These are phyloP conservation scores for Ryuthela nishihirai DNA, from an alignment of 2,888 invertebrate genomes.

Conservation along the genomic window DNA sequence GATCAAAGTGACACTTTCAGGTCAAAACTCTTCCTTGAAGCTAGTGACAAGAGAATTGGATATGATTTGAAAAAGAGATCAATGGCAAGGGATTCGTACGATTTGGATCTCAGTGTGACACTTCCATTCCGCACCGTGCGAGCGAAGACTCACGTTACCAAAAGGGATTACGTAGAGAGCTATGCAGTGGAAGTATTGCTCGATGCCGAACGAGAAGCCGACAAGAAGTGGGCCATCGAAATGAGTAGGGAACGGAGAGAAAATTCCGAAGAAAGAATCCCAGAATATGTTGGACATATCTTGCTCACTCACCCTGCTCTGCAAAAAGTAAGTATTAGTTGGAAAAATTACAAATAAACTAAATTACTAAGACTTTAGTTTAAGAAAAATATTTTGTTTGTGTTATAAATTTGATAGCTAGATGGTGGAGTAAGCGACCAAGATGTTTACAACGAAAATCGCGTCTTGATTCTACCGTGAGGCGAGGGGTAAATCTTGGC, in stretches of 20 bases:
- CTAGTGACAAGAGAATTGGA: constrained; percentile 8
- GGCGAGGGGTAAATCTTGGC: too few relatives aligned
- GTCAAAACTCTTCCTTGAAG: constrained; percentile 12
- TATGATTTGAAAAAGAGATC: constrained; percentile 11
- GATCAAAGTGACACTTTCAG: constrained; percentile 2
- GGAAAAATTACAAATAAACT: too few relatives aligned
- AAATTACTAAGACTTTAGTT: background rate
- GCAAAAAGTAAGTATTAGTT: constrained; percentile 8
- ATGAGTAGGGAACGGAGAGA: constrained; percentile 4
- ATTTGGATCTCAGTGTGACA: constrained; percentile 10
- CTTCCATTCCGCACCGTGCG: constrained; percentile 3
- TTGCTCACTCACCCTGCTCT: constrained; percentile 8
- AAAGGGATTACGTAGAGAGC: background rate
- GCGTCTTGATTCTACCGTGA: too few relatives aligned
- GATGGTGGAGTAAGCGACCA: too few relatives aligned
- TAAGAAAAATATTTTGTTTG: background rate
- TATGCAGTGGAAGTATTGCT: constrained; percentile 14
- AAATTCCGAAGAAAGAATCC: background rate
- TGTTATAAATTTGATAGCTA: too few relatives aligned
- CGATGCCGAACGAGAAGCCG: background rate
- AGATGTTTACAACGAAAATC: too few relatives aligned
- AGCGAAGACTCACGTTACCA: constrained; percentile 1
- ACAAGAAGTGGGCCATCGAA: too few relatives aligned
- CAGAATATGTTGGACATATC: constrained; percentile 7
- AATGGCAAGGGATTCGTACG: constrained; percentile 7